These are phyloP conservation scores for Hydropsyche betteni DNA, from an alignment of 2,888 invertebrate species.

Conservation along the genomic window DNA sequence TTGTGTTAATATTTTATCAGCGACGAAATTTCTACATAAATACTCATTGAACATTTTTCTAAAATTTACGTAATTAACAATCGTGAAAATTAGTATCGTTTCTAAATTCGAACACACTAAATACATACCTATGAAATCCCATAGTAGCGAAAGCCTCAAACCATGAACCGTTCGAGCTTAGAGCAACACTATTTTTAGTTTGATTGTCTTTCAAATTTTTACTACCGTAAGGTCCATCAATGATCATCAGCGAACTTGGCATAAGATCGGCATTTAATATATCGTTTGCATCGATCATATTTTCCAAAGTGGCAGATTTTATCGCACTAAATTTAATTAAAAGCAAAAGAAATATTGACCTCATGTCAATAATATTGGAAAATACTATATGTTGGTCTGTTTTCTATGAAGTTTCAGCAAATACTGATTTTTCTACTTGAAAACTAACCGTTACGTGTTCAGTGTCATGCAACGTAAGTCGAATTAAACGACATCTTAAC, in stretches of 20 bases:
- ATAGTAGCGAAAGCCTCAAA: slow-evolving; percentile 71
- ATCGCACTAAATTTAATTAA: too few species aligned
- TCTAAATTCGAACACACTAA: background rate
- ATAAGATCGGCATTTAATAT: slow-evolving; percentile 75
- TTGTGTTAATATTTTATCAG: slow-evolving; percentile 76
- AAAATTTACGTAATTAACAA: slow-evolving; percentile 46
- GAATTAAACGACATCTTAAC: background rate
- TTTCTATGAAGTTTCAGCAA: background rate
- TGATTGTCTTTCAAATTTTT: slow-evolving; percentile 44
- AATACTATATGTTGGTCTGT: background rate
- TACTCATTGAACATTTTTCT: slow-evolving; percentile 84
- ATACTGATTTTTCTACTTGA: background rate
- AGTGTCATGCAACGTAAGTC: slow-evolving; percentile 5
- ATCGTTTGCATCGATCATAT: slow-evolving; percentile 68
- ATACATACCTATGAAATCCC: slow-evolving; percentile 72
- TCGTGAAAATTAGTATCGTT: slow-evolving; percentile 25
- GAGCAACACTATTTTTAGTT: slow-evolving; percentile 46
- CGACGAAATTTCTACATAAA: slow-evolving; percentile 77
- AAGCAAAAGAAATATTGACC: too few species aligned
- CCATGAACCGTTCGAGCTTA: slow-evolving; percentile 67
- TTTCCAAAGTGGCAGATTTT: background rate
- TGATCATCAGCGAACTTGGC: slow-evolving; percentile 71
- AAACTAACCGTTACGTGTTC: background rate
- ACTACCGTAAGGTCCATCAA: slow-evolving; percentile 55
- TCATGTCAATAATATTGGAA: background rate